Base-by-base conservation (phyloP, 2,888 invertebrate genomes). In the Epiblema foenella region DNA sequence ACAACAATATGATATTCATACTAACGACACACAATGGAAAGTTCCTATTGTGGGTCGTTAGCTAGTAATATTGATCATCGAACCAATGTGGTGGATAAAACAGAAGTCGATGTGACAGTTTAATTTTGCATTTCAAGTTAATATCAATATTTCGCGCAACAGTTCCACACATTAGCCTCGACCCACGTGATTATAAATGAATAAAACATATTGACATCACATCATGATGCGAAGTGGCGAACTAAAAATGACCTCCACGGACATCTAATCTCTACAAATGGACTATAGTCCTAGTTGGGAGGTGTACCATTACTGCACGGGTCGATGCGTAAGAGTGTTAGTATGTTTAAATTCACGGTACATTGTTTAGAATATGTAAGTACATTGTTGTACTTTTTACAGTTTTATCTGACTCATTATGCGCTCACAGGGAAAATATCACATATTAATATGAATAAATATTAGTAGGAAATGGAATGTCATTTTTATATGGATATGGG, bases 181-280 rank as follows among this genome's bases (percentile, higher is more conserved):
- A 8, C 33, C 33, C 15, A 12, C 7, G 15, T 46, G 1, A 8
- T 12, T 7, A 46, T 3, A 1, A 46, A n/a, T 46, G 3, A 2
- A 39, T 46, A 1, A 46, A 12, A 46, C 46, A 46, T 12, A 46
- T 46, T 46, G 2, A 46, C 8, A 46, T 7, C n/a, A 46, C 8
- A 33, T 33, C 7, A 46, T 7, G 46, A 46, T 46, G 46, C 1
- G 46, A 46, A 46, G 46, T n/a, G 46, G 46, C n/a, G 8, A 46
- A n/a, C 46, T 46, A 46, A 46, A 46, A 46, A n/a, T 46, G 46
- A 12, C 46, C 46, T 46, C 46, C n/a, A 46, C 8, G 7, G 46
- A 1, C 46, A 46, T n/a, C 78, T 81, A 76, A 77, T 72, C 75
- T 76, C 76, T 74, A 75, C 71, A 75, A 78, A 78, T 77, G 75